phyloP scores from a whole-genome alignment of 1,140 invertebrate genomes.

The Zaprionus kolodkinae region DNA sequence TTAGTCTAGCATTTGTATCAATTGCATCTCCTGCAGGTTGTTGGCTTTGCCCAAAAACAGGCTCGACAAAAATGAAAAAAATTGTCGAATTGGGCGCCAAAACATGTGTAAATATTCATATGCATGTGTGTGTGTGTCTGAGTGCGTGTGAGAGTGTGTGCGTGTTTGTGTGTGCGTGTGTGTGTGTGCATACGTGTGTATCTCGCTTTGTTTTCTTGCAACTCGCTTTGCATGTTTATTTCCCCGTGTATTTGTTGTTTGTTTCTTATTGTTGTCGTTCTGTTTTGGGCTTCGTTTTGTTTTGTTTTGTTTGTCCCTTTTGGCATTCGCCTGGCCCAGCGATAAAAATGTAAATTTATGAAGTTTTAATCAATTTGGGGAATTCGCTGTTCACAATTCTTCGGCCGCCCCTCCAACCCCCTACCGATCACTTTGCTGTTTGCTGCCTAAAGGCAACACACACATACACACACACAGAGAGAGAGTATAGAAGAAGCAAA shows the following conservation, averaged over 20 bases:
- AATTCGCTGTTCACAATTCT: conserved; percentile 65
- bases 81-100: conserved; percentile 51
- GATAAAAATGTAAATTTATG: conserved; percentile 83
- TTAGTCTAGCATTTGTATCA: background rate
- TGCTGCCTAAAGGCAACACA: background rate
- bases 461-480: conserved; percentile 51
- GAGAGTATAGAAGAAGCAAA: conserved; percentile 47
- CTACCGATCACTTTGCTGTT: background rate
- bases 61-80: conserved; percentile 13
- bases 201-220: conserved; percentile 51
- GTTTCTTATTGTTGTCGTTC: conserved; percentile 31
- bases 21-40: background rate
- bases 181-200: conserved; percentile 24
- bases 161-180: conserved; percentile 21
- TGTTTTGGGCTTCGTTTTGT: conserved; percentile 40
- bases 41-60: conserved; percentile 35
- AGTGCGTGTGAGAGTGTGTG: background rate
- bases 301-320: conserved; percentile 45
- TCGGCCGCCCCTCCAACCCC: background rate
- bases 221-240: conserved; percentile 53
- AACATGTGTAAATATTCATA: conserved; percentile 80
- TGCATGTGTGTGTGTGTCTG: conserved; percentile 34
- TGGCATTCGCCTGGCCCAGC: conserved; percentile 67
- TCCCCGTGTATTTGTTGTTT: conserved; percentile 31
- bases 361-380: conserved; percentile 83